Evolutionary conservation across 2,113 vertebrate species (phyloP).

Genomic region (Drymodes brunneopygia): DNA sequence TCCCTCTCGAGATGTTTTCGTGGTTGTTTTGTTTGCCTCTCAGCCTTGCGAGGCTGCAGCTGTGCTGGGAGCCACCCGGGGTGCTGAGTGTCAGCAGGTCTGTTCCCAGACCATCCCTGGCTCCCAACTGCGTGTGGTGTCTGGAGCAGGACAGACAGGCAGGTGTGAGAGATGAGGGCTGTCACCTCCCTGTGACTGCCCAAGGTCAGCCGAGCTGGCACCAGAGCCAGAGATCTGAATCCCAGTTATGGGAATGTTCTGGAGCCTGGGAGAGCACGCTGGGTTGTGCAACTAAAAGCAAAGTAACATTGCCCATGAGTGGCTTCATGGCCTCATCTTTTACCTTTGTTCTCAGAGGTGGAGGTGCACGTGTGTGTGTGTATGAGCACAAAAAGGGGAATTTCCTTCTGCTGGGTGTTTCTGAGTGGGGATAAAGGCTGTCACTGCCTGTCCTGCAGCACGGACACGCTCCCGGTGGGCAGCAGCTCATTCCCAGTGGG

Average conservation of each 20-base stretch:
- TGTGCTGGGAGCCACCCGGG: neutral
- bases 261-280: neutral
- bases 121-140: neutral
- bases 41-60: neutral
- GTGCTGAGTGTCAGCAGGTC: neutral
- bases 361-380: rapidly evolving
- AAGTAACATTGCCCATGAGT: rapidly evolving
- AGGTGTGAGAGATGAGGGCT: neutral
- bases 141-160: neutral
- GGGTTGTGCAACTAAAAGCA: neutral
- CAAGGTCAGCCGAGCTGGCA: neutral
- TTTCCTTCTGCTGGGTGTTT: neutral
- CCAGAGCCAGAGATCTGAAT: neutral
- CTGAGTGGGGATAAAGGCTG: neutral
- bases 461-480: rapidly evolving
- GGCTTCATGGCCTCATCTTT: neutral
- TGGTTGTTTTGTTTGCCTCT: neutral
- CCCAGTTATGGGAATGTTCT: neutral
- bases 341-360: neutral
- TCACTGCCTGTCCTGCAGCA: rapidly evolving
- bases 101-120: neutral
- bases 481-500: neutral
- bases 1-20: neutral
- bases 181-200: neutral
- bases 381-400: neutral